Evolutionary conservation across 2,113 vertebrate genomes (phyloP).

Genomic region (Bufo gargarizans): DNA sequence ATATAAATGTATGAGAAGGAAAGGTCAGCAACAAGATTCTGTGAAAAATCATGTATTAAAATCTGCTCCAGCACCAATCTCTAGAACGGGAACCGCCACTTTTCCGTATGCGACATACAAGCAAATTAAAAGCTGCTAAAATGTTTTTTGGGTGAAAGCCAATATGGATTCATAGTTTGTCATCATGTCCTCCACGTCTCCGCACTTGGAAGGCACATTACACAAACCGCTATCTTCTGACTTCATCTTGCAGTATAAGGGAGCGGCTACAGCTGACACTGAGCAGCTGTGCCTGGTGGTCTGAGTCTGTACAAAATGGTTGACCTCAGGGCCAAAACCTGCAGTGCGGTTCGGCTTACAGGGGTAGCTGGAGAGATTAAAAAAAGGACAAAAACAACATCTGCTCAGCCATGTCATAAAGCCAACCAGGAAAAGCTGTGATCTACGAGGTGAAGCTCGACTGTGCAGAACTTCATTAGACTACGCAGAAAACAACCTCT

Average conservation of each 20-base stretch:
- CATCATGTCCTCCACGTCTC: constrained; percentile 18
- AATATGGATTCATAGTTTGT: neutral
- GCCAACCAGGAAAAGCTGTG: neutral
- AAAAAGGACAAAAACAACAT: neutral
- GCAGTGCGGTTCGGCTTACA: neutral
- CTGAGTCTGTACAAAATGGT: neutral
- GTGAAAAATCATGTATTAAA: neutral
- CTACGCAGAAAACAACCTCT: neutral
- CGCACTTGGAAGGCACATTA: neutral
- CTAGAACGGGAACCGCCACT: neutral
- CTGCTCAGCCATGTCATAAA: constrained; percentile 4
- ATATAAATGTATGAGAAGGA: neutral
- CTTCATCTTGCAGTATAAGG: constrained; percentile 3
- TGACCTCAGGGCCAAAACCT: neutral
- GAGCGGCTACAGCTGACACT: constrained; percentile 16
- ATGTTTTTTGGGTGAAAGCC: constrained; percentile 24
- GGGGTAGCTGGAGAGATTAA: neutral
- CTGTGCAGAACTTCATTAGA: neutral
- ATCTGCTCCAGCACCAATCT: neutral
- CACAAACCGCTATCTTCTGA: neutral
- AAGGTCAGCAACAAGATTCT: neutral
- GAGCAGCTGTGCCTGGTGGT: constrained; percentile 7
- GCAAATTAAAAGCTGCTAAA: neutral
- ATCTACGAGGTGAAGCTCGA: neutral
- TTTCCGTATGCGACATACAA: neutral